Evolutionary conservation across 2,797 vertebrate genomes (phyloP).

Genomic region (Chelon labrosus): DNA sequence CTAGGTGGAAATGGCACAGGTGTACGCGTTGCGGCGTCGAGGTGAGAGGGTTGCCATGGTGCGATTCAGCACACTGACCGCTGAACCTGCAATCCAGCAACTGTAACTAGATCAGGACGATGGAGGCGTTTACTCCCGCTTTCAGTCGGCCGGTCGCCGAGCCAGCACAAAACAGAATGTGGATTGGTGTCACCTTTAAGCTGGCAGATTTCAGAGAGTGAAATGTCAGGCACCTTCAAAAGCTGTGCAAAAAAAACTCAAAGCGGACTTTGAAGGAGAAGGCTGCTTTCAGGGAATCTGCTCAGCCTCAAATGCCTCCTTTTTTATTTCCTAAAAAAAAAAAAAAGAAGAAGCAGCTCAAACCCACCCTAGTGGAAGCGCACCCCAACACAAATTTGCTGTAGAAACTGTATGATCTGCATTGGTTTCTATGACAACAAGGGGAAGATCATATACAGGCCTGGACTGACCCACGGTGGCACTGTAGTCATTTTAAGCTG

Average conservation of each 20-base stretch:
- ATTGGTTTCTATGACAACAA: conserved; percentile 72
- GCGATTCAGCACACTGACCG: not conserved
- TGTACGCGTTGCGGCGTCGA: not conserved
- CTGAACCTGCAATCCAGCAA: not conserved
- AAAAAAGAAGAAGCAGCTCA: not conserved
- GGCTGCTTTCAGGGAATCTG: not conserved
- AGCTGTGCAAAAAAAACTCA: not conserved
- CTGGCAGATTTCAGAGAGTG: not conserved
- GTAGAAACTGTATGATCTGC: conserved; percentile 15
- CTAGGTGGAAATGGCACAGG: not conserved
- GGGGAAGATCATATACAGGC: conserved; percentile 22
- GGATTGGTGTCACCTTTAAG: not conserved
- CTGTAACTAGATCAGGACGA: not conserved
- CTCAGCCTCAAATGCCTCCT: not conserved
- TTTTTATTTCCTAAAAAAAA: not conserved
- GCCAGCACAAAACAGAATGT: not conserved
- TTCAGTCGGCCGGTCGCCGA: not conserved
- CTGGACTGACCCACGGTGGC: not conserved
- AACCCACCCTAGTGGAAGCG: not conserved
- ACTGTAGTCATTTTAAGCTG: not conserved
- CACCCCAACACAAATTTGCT: conserved; percentile 15
- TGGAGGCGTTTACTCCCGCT: not conserved
- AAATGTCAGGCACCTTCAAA: not conserved
- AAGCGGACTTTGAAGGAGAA: not conserved
- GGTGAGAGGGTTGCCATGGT: not conserved